Conservation (phyloP, 1,140 invertebrate species). For the Drosophila varians region DNA sequence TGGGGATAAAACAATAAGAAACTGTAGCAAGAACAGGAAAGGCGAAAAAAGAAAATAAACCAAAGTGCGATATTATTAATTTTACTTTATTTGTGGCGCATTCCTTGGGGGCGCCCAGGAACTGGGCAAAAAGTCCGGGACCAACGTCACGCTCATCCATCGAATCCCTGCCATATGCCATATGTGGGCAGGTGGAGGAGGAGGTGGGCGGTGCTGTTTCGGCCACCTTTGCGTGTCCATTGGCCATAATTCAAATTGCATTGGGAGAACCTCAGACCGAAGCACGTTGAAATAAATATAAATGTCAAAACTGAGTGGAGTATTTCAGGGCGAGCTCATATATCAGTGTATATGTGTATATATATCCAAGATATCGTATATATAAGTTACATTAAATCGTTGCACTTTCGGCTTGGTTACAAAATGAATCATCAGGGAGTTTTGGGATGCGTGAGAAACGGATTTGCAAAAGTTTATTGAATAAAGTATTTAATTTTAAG, state of each 20-base stretch:
- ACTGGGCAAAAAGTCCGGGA: conserved; percentile 19
- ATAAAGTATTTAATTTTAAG: too few species aligned
- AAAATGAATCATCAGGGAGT: conserved; percentile 59
- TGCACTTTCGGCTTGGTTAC: conserved; percentile 45
- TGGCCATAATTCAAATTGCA: conserved; percentile 75
- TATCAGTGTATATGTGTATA: conserved; percentile 31
- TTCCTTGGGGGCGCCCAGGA: conserved; percentile 34
- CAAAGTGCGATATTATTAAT: conserved; percentile 69
- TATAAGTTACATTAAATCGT: conserved; percentile 23
- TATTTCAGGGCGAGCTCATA: conserved; percentile 58
- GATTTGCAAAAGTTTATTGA: too few species aligned
- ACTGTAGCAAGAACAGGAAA: conserved; percentile 37
- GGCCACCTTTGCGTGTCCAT: conserved; percentile 78
- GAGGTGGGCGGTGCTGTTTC: conserved; percentile 32
- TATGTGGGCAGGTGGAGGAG: conserved; percentile 37
- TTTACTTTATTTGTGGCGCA: conserved; percentile 56
- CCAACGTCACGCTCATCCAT: conserved; percentile 52
- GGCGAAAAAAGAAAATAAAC: conserved; percentile 14
- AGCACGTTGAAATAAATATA: conserved; percentile 82
- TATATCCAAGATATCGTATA: conserved; percentile 4
- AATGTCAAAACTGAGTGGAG: conserved; percentile 79
- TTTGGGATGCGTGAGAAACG: conserved; percentile 54
- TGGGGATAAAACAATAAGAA: conserved; percentile 38
- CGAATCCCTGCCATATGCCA: conserved; percentile 30
- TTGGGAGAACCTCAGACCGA: conserved; percentile 56